Conservation (phyloP, 2,888 invertebrate species). For the Lydus trimaculatus region DNA sequence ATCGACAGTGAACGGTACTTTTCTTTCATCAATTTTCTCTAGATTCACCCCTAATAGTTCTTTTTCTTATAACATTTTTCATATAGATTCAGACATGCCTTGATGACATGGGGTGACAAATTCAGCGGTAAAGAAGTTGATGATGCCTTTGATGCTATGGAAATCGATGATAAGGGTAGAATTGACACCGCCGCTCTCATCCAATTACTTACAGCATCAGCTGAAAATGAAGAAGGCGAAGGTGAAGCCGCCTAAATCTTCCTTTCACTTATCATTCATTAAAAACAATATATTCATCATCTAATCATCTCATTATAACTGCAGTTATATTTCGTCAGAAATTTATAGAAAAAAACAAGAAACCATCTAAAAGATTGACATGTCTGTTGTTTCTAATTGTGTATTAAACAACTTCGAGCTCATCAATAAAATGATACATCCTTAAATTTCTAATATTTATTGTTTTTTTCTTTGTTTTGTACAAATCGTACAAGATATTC, state of each 20-base stretch:
- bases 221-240: slow-evolving; percentile 79
- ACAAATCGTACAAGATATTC: slow-evolving; percentile 20
- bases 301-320: slow-evolving; percentile 35
- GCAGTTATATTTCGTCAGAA: slow-evolving; percentile 30
- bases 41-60: neutral
- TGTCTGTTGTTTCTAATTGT: slow-evolving; percentile 14
- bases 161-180: slow-evolving; percentile 88
- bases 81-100: slow-evolving; percentile 81
- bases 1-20: slow-evolving; percentile 86
- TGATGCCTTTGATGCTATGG: slow-evolving; percentile 93
- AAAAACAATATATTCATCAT: slow-evolving; percentile 20
- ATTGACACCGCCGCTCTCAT: slow-evolving; percentile 89
- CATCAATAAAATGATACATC: slow-evolving; percentile 8
- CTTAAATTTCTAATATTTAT: neutral
- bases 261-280: slow-evolving; percentile 3
- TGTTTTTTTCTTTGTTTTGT: too few species aligned
- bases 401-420: slow-evolving; percentile 18
- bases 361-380: slow-evolving; percentile 20
- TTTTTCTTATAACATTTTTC: slow-evolving; percentile 25
- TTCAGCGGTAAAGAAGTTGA: slow-evolving; percentile 88
- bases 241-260: slow-evolving; percentile 59
- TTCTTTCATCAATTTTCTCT: neutral
- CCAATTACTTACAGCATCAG: slow-evolving; percentile 86
- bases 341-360: slow-evolving; percentile 12
- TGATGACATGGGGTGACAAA: slow-evolving; percentile 94